phyloP scores from a whole-genome alignment of 2,888 invertebrate genomes.

The Ellobium chinense region DNA sequence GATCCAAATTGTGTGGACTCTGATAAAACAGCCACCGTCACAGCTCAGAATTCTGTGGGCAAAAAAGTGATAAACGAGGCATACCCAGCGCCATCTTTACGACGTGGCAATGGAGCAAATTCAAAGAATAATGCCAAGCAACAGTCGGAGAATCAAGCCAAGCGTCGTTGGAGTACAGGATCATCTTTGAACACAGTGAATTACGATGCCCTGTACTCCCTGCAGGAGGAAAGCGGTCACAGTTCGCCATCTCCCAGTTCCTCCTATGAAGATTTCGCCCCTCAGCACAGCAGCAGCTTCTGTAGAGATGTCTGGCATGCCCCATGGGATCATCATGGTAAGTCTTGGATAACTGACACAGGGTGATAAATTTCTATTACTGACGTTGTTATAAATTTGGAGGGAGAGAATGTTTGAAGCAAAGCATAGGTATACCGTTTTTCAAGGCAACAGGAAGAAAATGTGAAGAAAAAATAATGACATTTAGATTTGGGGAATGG shows the following conservation, averaged over 20 bases:
- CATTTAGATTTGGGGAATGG: too few species aligned
- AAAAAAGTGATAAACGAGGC: conserved; percentile 21
- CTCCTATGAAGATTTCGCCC: conserved; percentile 51
- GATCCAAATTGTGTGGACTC: neutral
- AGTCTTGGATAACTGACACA: too few species aligned
- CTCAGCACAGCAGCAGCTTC: conserved; percentile 40
- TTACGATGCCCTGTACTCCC: conserved; percentile 61
- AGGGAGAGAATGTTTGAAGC: too few species aligned
- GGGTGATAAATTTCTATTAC: too few species aligned
- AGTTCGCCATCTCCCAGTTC: conserved; percentile 59
- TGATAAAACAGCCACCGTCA: neutral
- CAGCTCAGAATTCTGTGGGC: neutral
- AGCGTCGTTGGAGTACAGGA: conserved; percentile 43
- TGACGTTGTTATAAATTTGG: too few species aligned
- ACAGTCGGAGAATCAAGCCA: neutral
- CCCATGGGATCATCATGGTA: conserved; percentile 39
- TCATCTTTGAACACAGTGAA: conserved; percentile 40
- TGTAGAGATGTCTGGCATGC: conserved; percentile 41
- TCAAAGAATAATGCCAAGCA: neutral
- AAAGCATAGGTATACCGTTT: too few species aligned
- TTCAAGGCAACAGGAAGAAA: too few species aligned
- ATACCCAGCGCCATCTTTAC: conserved; percentile 1
- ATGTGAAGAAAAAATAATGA: too few species aligned
- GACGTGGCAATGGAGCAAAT: neutral
- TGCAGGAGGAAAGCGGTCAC: conserved; percentile 65